phyloP scores from a whole-genome alignment of 2,888 invertebrate genomes.

The Noctua fimbriata region DNA sequence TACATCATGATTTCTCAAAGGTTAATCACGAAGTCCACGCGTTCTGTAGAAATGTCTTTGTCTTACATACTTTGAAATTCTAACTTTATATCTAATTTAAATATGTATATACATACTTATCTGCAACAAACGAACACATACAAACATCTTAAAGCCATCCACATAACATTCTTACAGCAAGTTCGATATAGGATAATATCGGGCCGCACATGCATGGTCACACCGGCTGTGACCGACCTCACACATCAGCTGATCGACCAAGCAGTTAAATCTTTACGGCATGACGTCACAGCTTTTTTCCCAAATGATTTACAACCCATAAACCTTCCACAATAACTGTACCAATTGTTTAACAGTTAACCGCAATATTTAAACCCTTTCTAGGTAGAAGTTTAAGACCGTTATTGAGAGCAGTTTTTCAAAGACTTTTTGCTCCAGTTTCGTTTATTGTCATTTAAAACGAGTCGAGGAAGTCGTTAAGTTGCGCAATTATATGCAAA shows the following conservation, averaged over 20 bases:
- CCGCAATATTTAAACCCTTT: constrained; percentile 90
- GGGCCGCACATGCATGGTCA: constrained; percentile 47
- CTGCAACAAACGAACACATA: neutral
- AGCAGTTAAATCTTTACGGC: constrained; percentile 87
- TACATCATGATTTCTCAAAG: neutral
- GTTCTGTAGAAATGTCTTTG: neutral
- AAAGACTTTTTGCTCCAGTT: constrained; percentile 87
- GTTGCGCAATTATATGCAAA: constrained; percentile 88
- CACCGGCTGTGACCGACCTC: constrained; percentile 75
- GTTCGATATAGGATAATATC: constrained; percentile 28
- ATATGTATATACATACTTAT: neutral
- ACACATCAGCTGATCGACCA: constrained; percentile 86
- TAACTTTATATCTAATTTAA: neutral
- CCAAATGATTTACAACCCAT: constrained; percentile 88
- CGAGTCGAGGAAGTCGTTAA: constrained; percentile 81
- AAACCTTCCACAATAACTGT: constrained; percentile 89
- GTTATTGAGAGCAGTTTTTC: constrained; percentile 75
- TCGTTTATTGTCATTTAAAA: constrained; percentile 76
- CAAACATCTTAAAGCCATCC: neutral
- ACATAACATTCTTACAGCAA: neutral
- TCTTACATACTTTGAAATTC: neutral
- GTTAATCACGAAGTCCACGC: neutral
- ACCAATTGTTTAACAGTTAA: constrained; percentile 89
- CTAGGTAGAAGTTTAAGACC: constrained; percentile 80
- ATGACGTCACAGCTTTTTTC: constrained; percentile 88